These are phyloP conservation scores for Zootoca vivipara DNA, from an alignment of 2,113 vertebrate genomes.

Conservation along the genomic window DNA sequence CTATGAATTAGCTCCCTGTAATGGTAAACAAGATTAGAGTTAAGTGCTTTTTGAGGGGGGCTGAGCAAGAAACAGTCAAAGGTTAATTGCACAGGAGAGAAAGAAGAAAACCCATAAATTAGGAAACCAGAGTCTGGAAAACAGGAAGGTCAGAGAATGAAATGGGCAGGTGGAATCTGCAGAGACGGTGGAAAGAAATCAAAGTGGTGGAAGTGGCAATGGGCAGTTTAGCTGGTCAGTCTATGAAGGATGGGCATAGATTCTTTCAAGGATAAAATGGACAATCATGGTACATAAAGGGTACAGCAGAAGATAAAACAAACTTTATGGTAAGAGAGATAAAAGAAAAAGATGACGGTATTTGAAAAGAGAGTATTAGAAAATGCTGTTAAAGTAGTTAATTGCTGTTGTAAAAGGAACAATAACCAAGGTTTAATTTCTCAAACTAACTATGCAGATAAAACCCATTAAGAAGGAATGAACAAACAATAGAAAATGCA, in stretches of 20 bases:
- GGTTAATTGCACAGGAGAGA: conserved; percentile 56
- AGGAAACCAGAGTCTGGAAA: conserved; percentile 48
- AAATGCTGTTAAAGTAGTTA: neutral
- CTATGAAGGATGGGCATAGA: conserved; percentile 12
- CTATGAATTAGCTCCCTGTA: conserved; percentile 61
- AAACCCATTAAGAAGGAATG: conserved; percentile 11
- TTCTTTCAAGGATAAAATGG: conserved; percentile 42
- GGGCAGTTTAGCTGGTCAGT: conserved; percentile 40
- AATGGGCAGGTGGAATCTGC: conserved; percentile 18
- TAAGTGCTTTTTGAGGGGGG: conserved; percentile 47
- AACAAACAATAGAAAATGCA: conserved; percentile 13
- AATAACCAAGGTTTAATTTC: neutral
- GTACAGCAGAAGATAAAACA: conserved; percentile 32
- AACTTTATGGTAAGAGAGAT: conserved; percentile 29
- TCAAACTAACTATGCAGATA: neutral
- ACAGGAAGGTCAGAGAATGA: conserved; percentile 23
- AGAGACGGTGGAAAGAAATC: conserved; percentile 43
- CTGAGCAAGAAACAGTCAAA: conserved; percentile 55
- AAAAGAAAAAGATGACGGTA: conserved; percentile 42
- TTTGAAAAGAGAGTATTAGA: conserved; percentile 24
- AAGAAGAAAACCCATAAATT: conserved; percentile 50
- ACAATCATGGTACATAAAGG: conserved; percentile 28
- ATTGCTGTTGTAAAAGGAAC: neutral
- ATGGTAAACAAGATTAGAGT: conserved; percentile 52
- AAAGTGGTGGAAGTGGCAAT: conserved; percentile 4